Conservation (phyloP, 2,888 invertebrate species). For the Scrobipalpa costella region DNA sequence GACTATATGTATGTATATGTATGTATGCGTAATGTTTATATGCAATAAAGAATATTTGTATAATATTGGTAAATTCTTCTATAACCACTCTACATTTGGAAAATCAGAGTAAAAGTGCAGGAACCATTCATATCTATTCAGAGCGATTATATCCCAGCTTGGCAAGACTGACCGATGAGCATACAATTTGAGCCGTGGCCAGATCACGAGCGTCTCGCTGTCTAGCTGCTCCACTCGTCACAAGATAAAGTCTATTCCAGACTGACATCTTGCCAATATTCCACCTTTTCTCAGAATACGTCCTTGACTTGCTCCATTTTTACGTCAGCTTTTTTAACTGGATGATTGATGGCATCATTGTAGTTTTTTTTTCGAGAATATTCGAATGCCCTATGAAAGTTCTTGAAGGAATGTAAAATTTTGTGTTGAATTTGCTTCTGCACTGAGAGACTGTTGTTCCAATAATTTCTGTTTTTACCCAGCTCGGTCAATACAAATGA, state of each 20-base stretch:
- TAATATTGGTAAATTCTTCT: no score
- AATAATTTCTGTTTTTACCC: no score
- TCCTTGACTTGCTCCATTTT: conserved; percentile 2
- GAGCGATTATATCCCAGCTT: background rate
- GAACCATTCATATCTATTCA: background rate
- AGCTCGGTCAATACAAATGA: no score
- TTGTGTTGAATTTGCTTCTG: no score
- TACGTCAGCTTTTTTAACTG: background rate
- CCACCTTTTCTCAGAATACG: background rate
- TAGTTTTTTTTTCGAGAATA: background rate
- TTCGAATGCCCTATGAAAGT: background rate
- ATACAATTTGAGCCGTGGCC: background rate
- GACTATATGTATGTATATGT: no score
- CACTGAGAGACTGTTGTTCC: no score
- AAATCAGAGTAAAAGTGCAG: background rate
- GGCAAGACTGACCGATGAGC: conserved; percentile 5
- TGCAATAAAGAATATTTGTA: no score
- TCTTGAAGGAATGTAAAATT: no score
- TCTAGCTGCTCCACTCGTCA: background rate
- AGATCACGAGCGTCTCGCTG: background rate
- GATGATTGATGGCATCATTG: conserved; percentile 1
- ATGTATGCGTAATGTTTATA: no score
- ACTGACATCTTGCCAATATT: background rate
- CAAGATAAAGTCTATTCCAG: background rate
- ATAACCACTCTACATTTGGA: background rate